These are phyloP conservation scores for Cryptomyrus ogoouensis DNA, from an alignment of 2,113 vertebrate species.

Conservation along the genomic window DNA sequence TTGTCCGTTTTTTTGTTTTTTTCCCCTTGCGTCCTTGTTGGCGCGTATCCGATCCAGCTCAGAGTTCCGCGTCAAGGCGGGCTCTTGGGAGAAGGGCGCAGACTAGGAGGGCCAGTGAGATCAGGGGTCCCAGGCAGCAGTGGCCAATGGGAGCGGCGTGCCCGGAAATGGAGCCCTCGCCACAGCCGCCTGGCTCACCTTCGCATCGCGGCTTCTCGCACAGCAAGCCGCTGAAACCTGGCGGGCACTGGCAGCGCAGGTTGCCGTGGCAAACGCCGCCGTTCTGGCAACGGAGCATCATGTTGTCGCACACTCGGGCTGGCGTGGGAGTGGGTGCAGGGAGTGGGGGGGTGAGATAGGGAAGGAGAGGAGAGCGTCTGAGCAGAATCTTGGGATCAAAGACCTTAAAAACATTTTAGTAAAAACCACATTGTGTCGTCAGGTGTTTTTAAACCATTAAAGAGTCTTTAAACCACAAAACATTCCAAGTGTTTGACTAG, in stretches of 20 bases:
- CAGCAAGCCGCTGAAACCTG: conserved; percentile 78
- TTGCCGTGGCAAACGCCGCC: conserved; percentile 90
- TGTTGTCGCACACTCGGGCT: conserved; percentile 92
- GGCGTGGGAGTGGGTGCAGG: conserved; percentile 43
- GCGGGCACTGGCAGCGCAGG: conserved; percentile 77
- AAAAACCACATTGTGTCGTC: neutral
- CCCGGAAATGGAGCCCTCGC: conserved; percentile 48
- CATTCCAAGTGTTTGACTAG: neutral
- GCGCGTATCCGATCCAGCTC: neutral
- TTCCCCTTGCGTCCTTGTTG: neutral
- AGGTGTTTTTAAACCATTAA: neutral
- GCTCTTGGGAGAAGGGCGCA: conserved; percentile 45
- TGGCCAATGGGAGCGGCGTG: conserved; percentile 14
- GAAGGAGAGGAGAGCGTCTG: neutral
- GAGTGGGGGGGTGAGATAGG: neutral
- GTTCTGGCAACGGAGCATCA: conserved; percentile 90
- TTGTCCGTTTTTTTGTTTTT: neutral
- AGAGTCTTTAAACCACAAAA: neutral
- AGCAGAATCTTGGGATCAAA: neutral
- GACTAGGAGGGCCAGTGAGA: conserved; percentile 42
- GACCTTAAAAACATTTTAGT: neutral
- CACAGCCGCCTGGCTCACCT: conserved; percentile 68
- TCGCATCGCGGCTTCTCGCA: conserved; percentile 80
- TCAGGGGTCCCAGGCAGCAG: conserved; percentile 42
- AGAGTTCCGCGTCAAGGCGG: conserved; percentile 20